phyloP scores from a whole-genome alignment of 2,888 invertebrate species.

The Crepidodera aurea region DNA sequence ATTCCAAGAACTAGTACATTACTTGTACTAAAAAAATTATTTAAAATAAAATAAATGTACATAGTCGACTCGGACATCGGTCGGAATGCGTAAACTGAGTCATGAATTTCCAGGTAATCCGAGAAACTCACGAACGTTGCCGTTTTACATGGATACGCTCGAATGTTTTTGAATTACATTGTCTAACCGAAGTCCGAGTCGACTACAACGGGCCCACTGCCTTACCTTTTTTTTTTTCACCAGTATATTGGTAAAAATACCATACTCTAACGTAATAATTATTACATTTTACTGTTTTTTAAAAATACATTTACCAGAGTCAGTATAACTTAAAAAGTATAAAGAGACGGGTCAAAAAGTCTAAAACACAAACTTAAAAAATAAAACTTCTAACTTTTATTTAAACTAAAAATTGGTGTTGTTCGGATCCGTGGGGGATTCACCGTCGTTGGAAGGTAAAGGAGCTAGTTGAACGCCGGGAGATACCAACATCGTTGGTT shows the following conservation, averaged over 20 bases:
- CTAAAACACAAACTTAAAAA: constrained; percentile 35
- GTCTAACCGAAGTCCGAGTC: too few species aligned
- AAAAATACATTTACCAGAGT: constrained; percentile 53
- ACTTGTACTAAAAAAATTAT: constrained; percentile 51
- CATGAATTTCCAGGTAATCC: too few species aligned
- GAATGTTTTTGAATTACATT: too few species aligned
- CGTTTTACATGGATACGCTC: too few species aligned
- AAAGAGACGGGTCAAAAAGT: constrained; percentile 39
- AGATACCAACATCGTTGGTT: constrained; percentile 75
- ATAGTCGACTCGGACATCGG: too few species aligned
- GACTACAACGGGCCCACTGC: constrained; percentile 45
- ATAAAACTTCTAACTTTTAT: constrained; percentile 14
- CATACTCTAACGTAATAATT: constrained; percentile 68
- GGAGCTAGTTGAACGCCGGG: constrained; percentile 63
- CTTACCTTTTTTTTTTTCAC: constrained; percentile 45
- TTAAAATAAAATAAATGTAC: constrained; percentile 51
- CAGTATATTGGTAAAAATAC: constrained; percentile 65
- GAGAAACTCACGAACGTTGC: too few species aligned
- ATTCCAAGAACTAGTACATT: constrained; percentile 45
- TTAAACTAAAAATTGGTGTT: constrained; percentile 57
- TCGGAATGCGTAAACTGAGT: too few species aligned
- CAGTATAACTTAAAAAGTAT: constrained; percentile 50
- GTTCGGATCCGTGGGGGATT: constrained; percentile 61
- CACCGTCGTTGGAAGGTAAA: constrained; percentile 62
- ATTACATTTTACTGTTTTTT: constrained; percentile 63